phyloP scores from a whole-genome alignment of 1,140 invertebrate genomes.

The Penaeus vannamei region DNA sequence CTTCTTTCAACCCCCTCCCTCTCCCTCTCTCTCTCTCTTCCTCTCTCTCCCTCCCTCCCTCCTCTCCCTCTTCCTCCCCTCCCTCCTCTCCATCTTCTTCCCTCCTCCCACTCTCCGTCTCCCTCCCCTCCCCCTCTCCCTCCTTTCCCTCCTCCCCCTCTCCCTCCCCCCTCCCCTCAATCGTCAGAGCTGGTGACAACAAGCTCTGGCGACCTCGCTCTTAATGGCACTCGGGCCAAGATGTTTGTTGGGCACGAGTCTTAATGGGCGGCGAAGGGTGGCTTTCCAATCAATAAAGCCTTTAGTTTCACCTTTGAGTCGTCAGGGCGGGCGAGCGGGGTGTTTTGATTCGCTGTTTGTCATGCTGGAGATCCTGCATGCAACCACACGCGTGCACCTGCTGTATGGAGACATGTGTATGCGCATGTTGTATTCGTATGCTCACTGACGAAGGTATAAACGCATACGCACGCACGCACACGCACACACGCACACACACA shows the following conservation, averaged over 20 bases:
- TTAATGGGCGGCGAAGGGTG: no score
- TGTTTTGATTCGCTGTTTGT: no score
- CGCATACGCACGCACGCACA: neutral
- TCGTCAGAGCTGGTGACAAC: neutral
- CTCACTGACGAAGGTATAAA: neutral
- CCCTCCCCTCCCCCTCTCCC: conserved; percentile 2
- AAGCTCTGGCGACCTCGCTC: neutral
- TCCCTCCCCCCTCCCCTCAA: neutral
- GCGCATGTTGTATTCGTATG: neutral
- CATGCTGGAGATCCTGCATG: no score
- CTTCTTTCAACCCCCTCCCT: conserved; percentile 1
- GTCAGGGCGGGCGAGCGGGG: no score
- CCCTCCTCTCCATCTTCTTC: neutral
- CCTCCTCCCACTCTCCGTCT: neutral
- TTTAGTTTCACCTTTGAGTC: no score
- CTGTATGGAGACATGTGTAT: neutral
- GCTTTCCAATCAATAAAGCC: no score
- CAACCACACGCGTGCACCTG: neutral
- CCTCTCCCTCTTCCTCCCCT: neutral
- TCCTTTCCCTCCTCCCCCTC: neutral
- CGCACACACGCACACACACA: conserved; percentile 5
- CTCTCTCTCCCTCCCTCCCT: neutral
- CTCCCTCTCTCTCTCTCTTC: neutral
- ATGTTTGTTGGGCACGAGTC: no score
- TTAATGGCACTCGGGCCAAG: no score